Conservation (phyloP, 1,140 invertebrate species). For the Sycophaga agraensis region DNA sequence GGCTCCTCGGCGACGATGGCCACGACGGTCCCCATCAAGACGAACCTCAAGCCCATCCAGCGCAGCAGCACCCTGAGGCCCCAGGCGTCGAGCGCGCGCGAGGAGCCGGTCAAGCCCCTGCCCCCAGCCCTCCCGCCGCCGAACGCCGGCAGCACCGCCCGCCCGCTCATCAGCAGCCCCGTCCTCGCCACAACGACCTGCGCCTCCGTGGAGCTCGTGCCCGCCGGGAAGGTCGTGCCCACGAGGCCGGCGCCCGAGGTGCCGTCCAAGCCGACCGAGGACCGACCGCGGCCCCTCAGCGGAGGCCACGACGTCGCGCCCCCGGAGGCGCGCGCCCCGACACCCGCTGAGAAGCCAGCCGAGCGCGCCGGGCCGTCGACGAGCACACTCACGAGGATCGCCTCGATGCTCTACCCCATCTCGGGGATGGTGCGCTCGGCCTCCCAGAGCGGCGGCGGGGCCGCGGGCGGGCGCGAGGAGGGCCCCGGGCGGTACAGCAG, state of each 20-base stretch:
- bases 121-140: slow-evolving; percentile 62
- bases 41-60: slow-evolving; percentile 40
- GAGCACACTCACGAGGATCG: slow-evolving; percentile 70
- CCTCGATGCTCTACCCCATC: slow-evolving; percentile 73
- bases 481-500: too few species aligned
- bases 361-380: slow-evolving; percentile 45
- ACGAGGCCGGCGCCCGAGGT: slow-evolving; percentile 49
- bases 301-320: slow-evolving; percentile 39
- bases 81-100: neutral
- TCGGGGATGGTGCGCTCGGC: slow-evolving; percentile 53
- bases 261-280: slow-evolving; percentile 38
- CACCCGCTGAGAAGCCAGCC: slow-evolving; percentile 30
- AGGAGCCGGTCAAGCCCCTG: slow-evolving; percentile 5
- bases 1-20: neutral
- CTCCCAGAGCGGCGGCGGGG: slow-evolving; percentile 28
- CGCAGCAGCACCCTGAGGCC: slow-evolving; percentile 37
- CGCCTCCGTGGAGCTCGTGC: slow-evolving; percentile 70
- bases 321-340: neutral
- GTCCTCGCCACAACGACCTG: slow-evolving; percentile 77
- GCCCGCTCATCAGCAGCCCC: slow-evolving; percentile 77
- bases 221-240: slow-evolving; percentile 56
- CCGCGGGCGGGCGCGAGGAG: slow-evolving; percentile 18
- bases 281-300: too few species aligned
- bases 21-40: slow-evolving; percentile 50
- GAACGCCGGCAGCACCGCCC: slow-evolving; percentile 61